Evolutionary conservation across 2,888 invertebrate species (phyloP), one percentile per base, ranked within the genome.

Genomic region (Acheta domesticus): DNA sequence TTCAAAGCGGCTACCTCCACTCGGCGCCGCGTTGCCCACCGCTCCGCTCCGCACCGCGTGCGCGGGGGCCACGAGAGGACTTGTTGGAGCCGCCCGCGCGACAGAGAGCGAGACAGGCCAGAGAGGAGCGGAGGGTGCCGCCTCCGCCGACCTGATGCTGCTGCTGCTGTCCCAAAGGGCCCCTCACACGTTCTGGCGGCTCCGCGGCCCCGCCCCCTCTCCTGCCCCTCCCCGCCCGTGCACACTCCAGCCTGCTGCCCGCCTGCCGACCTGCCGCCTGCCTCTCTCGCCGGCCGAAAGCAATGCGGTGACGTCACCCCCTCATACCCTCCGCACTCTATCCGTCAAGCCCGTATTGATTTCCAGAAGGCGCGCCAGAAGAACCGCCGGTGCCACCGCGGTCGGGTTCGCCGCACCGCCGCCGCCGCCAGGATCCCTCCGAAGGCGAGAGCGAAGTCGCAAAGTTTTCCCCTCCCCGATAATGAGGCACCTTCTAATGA

Each of bases 301-400:
- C 62, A 62, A 62, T n/a, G 62, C 62, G 62, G 62, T 62, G 62
- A 62, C 62, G 62, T 62, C 62, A 62, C 62, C 62, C 62, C 62
- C 12, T 19, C 62, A 8, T 5, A 1, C 62, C 19, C 62, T 16
- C 62, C 62, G 19, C 62, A 19, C 62, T 12, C 62, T 16, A 62
- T 62, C 62, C 62, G 62, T 62, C 62, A 62, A 62, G 62, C 62
- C 8, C n/a, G 62, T 62, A 62, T 62, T 62, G 62, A 62, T 62
- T 62, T 62, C 62, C 62, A 62, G 1, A 62, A 62, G 62, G 62
- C 62, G 62, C 62, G 62, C 62, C 62, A 62, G 62, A 62, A 62
- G 62, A 62, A 62, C 62, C 62, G 62, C 16, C n/a, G 62, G 62
- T 62, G 50, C 2, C 2, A 3, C 12, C 50, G 62, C 16, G 16